Base-by-base conservation (phyloP, 2,888 invertebrate species). In the Aphodius sticticus region DNA sequence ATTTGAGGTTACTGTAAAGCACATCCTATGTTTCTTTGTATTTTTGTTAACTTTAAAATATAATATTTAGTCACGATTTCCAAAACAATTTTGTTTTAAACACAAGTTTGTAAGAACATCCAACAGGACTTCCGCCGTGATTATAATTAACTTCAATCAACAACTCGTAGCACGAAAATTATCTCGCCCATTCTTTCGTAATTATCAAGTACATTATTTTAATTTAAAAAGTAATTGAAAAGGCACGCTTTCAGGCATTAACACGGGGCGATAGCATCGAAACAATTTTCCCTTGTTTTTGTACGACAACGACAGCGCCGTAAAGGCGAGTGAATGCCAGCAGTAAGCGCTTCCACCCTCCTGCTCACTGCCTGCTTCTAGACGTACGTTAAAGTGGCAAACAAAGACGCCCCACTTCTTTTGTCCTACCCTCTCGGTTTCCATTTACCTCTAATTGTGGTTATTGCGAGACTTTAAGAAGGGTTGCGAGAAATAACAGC, bases 391-490 rank as follows among this genome's bases (percentile, higher is more conserved):
- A 79, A 79, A 79, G 70, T 26, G 16, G 72, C 76, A 76, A 69
- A 79, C 76, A 79, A 79, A 79, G 79, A 77, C 69, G 53, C 37
- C 69, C n/a, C 26, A 38, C 16, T 71, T 69, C 74, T 79, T 76
- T 70, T 37, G 76, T 70, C 53, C 53, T 53, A 53, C 53, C 53
- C 70, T 74, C 76, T 77, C 72, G 53, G 69, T 79, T 74, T 79
- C 79, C 77, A 77, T 77, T 79, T 77, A 79, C 77, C 77, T 79
- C 53, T 79, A 79, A 79, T 79, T 79, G 79, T 76, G 77, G 77
- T 79, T 79, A 79, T 79, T 76, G 76, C 71, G 74, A 74, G 74
- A 72, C 76, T 71, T 77, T 70, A 77, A 72, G 77, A 79, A 77
- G 79, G 79, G 79, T 77, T 79, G 79, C 72, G 35, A 16, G 77